Percentiles rank a stretch among this genome's conserved stretches.
Conservation (phyloP, 2,113 vertebrate species). For the Aphelocoma coerulescens region DNA sequence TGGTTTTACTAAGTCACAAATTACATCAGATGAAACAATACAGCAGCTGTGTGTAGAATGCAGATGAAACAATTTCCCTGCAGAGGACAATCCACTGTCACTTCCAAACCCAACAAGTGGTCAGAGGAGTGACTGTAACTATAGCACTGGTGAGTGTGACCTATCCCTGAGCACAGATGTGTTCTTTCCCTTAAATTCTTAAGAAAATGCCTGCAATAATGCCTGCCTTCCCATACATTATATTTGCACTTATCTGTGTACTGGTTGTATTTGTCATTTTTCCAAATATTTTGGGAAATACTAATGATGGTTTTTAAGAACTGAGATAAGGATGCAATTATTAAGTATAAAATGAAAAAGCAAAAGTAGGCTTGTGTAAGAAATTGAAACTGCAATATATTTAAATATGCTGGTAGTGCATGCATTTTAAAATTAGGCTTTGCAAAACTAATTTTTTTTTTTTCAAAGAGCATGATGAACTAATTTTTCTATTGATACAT, state of each 20-base stretch:
- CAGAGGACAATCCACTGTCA: slow-evolving; percentile 84
- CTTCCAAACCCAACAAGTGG: slow-evolving; percentile 82
- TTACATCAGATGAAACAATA: slow-evolving; percentile 66
- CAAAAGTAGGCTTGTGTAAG: background rate
- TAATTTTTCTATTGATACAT: background rate
- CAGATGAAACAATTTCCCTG: slow-evolving; percentile 75
- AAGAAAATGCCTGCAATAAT: background rate
- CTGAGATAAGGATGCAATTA: background rate
- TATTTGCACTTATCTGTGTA: background rate
- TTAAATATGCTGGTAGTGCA: background rate
- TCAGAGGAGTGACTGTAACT: slow-evolving; percentile 80
- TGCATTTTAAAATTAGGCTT: background rate
- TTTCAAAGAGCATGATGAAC: background rate
- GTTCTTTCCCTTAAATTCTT: background rate
- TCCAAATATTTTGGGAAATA: background rate
- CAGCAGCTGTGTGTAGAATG: slow-evolving; percentile 83
- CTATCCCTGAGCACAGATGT: background rate
- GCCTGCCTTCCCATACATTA: background rate
- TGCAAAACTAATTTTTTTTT: background rate
- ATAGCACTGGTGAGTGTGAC: slow-evolving; percentile 74
- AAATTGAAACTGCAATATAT: background rate
- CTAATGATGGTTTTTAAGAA: background rate
- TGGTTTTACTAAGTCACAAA: slow-evolving; percentile 61
- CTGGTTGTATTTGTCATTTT: background rate
- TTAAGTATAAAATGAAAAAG: background rate